Percentiles rank a stretch among this genome's conserved stretches.
Conservation (phyloP, 2,797 vertebrate genomes). For the Glossophaga mutica region DNA sequence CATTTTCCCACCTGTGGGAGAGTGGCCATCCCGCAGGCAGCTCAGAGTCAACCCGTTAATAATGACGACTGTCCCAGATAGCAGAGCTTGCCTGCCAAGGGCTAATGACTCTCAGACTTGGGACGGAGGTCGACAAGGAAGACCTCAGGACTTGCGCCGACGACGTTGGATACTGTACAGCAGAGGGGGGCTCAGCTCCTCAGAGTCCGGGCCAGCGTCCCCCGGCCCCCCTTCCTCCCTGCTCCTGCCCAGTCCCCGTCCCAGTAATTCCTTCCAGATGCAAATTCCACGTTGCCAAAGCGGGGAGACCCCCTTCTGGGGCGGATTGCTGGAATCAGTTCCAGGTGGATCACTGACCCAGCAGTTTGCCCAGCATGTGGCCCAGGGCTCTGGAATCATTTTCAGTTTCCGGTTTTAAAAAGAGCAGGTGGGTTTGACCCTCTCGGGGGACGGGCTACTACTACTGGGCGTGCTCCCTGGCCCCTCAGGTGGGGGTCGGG, state of each 20-base stretch:
- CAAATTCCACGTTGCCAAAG: neutral
- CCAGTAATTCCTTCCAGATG: neutral
- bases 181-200: neutral
- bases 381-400: neutral
- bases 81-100: neutral
- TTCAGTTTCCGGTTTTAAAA: constrained; percentile 52
- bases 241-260: neutral
- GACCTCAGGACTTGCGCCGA: too few relatives aligned
- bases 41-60: neutral
- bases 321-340: neutral
- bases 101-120: neutral
- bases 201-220: neutral
- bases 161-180: rapidly evolving
- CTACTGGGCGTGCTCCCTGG: neutral
- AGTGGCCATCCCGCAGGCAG: constrained; percentile 8
- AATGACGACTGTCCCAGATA: neutral
- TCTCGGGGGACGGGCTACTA: constrained; percentile 37
- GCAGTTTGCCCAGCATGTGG: neutral
- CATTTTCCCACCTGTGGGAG: constrained; percentile 27
- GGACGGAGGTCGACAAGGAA: neutral
- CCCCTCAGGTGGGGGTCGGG: neutral
- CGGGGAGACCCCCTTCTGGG: neutral
- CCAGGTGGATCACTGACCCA: neutral
- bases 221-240: neutral
- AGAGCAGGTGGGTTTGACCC: constrained; percentile 27